Evolutionary conservation across 2,888 invertebrate species (phyloP).

Genomic region (Patella caerulea): DNA sequence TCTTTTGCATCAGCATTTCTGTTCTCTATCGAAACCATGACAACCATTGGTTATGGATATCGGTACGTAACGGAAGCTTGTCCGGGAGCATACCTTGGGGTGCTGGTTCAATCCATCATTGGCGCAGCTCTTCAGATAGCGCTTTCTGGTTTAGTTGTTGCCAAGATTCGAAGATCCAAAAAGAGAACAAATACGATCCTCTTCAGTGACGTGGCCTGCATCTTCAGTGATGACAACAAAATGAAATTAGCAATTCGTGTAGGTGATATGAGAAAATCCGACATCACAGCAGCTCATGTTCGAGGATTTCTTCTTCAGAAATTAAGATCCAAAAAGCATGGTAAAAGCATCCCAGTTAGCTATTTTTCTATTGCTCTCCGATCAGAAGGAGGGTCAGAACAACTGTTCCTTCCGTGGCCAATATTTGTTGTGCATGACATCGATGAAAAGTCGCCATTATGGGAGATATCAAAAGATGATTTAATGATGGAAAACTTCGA

Average conservation of each 20-base stretch:
- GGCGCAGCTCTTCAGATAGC: conserved; percentile 84
- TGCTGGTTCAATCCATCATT: conserved; percentile 91
- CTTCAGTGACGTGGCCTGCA: conserved; percentile 92
- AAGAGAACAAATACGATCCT: conserved; percentile 93
- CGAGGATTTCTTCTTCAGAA: conserved; percentile 92
- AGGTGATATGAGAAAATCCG: conserved; percentile 70
- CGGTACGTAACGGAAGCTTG: conserved; percentile 91
- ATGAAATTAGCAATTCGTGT: conserved; percentile 70
- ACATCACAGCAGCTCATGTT: conserved; percentile 84
- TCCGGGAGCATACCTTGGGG: conserved; percentile 88
- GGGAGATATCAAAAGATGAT: conserved; percentile 88
- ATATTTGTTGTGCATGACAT: conserved; percentile 95
- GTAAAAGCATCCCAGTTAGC: conserved; percentile 90
- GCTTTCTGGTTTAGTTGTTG: conserved; percentile 85
- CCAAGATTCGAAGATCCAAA: conserved; percentile 94
- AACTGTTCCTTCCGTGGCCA: conserved; percentile 97
- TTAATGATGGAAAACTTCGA: conserved; percentile 91
- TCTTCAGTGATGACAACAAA: conserved; percentile 76
- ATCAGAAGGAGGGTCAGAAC: conserved; percentile 90
- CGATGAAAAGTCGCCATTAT: conserved; percentile 88
- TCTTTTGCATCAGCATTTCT: conserved; percentile 93
- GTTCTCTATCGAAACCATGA: conserved; percentile 96
- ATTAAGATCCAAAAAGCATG: conserved; percentile 86
- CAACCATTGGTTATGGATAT: conserved; percentile 92
- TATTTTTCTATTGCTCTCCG: conserved; percentile 84